phyloP scores from a whole-genome alignment of 2,888 invertebrate species.

The Plebejus melissa region DNA sequence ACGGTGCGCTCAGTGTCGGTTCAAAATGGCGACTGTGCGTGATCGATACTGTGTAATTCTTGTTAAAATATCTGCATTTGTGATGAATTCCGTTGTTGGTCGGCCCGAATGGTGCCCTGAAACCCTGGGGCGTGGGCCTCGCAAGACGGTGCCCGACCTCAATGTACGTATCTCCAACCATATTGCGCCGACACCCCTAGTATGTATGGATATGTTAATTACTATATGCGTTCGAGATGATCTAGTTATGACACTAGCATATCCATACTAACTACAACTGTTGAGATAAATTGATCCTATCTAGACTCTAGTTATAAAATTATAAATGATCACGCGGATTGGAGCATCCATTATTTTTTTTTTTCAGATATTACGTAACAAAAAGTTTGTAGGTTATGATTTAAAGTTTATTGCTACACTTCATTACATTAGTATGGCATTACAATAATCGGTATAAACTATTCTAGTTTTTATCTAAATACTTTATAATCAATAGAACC shows the following conservation, averaged over 20 bases:
- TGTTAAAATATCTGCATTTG: slow-evolving; percentile 71
- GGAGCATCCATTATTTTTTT: slow-evolving; percentile 42
- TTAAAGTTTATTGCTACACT: not conserved
- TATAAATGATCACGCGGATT: slow-evolving; percentile 47
- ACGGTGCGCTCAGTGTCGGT: slow-evolving; percentile 70
- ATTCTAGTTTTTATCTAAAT: not conserved
- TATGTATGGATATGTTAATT: slow-evolving; percentile 58
- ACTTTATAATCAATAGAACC: slow-evolving; percentile 5
- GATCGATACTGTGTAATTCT: slow-evolving; percentile 76
- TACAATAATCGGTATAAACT: not conserved
- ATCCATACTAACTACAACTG: slow-evolving; percentile 46
- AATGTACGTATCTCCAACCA: slow-evolving; percentile 75
- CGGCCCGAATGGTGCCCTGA: slow-evolving; percentile 69
- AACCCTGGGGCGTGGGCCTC: slow-evolving; percentile 61
- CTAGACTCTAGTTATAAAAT: slow-evolving; percentile 37
- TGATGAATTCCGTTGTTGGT: slow-evolving; percentile 73
- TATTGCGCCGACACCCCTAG: slow-evolving; percentile 71
- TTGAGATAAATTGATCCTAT: slow-evolving; percentile 42
- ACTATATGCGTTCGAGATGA: slow-evolving; percentile 47
- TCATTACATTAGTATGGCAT: not conserved
- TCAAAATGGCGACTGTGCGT: slow-evolving; percentile 78
- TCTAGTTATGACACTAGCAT: slow-evolving; percentile 51
- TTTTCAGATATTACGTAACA: slow-evolving; percentile 45
- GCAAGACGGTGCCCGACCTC: slow-evolving; percentile 65
- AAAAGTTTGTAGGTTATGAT: slow-evolving; percentile 24